Conservation (phyloP, 2,888 invertebrate genomes). For the Willowsia nigromaculata region DNA sequence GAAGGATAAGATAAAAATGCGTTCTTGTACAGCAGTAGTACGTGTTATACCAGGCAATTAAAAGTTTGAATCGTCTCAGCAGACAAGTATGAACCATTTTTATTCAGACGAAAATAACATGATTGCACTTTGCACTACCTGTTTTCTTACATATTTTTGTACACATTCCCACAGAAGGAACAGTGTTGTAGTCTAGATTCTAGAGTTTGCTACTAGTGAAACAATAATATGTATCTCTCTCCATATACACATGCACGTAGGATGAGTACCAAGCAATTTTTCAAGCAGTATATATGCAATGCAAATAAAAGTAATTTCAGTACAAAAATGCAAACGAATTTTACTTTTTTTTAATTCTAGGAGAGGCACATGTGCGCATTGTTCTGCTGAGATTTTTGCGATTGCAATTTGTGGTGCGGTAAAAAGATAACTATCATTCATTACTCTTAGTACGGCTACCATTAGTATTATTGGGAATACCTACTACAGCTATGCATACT, state of each 20-base stretch:
- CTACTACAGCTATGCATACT: background rate
- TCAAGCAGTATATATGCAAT: background rate
- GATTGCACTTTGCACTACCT: too few species aligned
- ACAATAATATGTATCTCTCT: too few species aligned
- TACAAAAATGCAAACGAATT: background rate
- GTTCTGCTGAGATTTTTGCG: background rate
- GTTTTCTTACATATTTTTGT: background rate
- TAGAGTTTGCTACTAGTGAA: too few species aligned
- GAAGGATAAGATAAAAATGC: background rate
- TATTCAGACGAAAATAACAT: background rate
- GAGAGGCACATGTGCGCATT: background rate
- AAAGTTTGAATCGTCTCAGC: background rate
- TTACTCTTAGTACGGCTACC: background rate
- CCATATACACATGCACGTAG: too few species aligned
- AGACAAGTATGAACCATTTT: background rate
- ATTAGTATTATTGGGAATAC: slow-evolving; percentile 20
- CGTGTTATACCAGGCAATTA: background rate
- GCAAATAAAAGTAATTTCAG: background rate
- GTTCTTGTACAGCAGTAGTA: background rate
- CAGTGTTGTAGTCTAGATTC: background rate
- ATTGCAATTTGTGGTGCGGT: slow-evolving; percentile 18
- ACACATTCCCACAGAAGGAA: background rate
- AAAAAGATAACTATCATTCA: slow-evolving; percentile 40
- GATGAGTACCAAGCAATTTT: background rate
- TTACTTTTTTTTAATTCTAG: too few species aligned